These are phyloP conservation scores for Numenius arquata DNA, from an alignment of 2,113 vertebrate species.

Conservation along the genomic window DNA sequence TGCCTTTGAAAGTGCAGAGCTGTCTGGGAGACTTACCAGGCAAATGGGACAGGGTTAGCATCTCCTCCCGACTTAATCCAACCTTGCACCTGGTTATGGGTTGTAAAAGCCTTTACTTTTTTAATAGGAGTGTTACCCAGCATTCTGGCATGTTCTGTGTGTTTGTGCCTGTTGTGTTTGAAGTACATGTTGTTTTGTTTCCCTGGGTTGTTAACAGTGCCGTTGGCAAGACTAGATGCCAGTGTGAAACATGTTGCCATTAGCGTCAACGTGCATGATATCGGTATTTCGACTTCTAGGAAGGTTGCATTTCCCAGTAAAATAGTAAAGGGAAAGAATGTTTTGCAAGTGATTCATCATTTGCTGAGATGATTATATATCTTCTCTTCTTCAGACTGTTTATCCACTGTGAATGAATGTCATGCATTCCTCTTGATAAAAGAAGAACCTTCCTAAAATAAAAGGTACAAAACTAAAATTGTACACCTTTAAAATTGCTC, in stretches of 20 bases:
- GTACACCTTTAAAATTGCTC: not conserved
- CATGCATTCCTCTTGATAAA: not conserved
- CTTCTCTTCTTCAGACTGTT: not conserved
- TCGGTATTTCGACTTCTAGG: not conserved
- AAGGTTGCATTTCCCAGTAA: not conserved
- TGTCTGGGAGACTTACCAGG: not conserved
- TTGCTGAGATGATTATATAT: not conserved
- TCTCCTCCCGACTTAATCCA: not conserved
- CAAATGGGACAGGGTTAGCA: not conserved
- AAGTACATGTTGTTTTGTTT: not conserved
- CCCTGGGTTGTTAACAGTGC: not conserved
- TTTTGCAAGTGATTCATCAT: conserved; percentile 21
- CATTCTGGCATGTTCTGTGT: not conserved
- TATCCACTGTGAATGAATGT: not conserved
- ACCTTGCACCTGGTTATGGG: not conserved
- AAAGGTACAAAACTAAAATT: not conserved
- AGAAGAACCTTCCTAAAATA: not conserved
- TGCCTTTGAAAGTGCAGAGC: not conserved
- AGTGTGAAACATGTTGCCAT: not conserved
- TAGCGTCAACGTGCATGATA: not conserved
- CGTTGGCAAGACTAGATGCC: not conserved
- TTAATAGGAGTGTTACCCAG: not conserved
- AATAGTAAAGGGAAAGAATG: not conserved
- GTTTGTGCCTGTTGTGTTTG: not conserved
- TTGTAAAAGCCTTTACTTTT: not conserved